A percentile compares a stretch with the other conserved stretches of the same genome.
Evolutionary conservation across 2,797 vertebrate genomes (phyloP).

Genomic region (Falco columbarius): DNA sequence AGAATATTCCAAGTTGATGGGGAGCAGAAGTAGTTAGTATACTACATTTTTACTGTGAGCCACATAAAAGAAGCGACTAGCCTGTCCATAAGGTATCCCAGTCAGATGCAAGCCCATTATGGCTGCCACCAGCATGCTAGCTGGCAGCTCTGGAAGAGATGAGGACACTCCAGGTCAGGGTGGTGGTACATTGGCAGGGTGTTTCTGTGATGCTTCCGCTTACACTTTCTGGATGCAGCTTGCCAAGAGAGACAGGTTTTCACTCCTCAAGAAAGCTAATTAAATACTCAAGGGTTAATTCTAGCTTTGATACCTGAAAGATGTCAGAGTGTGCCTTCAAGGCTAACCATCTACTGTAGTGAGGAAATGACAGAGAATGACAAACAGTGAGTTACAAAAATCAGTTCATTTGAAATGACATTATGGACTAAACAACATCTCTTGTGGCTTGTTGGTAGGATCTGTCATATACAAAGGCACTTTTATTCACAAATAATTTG

Average conservation of each 20-base stretch:
- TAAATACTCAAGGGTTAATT: background rate
- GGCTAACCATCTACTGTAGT: background rate
- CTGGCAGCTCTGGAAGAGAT: background rate
- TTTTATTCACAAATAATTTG: background rate
- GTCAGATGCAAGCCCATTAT: background rate
- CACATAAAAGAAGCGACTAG: background rate
- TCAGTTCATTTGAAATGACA: background rate
- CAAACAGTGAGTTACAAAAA: background rate
- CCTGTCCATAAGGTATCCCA: background rate
- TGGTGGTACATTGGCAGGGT: background rate
- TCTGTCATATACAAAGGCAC: background rate
- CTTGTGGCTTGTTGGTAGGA: background rate
- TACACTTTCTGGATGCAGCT: background rate
- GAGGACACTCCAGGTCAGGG: background rate
- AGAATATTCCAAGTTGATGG: background rate
- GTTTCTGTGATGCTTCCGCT: background rate
- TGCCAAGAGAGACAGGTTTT: background rate
- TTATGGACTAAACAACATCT: background rate
- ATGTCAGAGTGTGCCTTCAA: constrained; percentile 8
- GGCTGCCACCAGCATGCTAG: background rate
- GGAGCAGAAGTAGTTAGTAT: background rate
- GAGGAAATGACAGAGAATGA: background rate
- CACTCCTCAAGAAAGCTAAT: background rate
- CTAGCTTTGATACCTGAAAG: background rate
- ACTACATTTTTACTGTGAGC: background rate